A percentile compares a stretch with the other conserved stretches of the same genome.
These are phyloP conservation scores for Phasia obesa DNA, from an alignment of 2,888 invertebrate species.

Conservation along the genomic window DNA sequence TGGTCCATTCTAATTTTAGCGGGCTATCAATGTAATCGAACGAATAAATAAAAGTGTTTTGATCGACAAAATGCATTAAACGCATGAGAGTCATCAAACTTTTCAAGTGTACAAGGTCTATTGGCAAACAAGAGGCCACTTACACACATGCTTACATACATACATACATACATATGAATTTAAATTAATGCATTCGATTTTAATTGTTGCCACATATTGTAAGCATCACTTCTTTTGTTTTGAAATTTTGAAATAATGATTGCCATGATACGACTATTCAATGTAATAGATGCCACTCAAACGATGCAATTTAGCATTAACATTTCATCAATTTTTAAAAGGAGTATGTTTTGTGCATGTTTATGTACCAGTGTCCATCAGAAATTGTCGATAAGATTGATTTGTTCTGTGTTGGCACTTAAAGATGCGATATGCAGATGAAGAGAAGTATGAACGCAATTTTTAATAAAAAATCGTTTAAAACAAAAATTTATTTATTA, in stretches of 20 bases:
- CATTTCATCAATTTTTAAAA: slow-evolving; percentile 55
- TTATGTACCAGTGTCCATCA: slow-evolving; percentile 37
- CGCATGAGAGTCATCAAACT: slow-evolving; percentile 43
- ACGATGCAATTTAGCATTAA: slow-evolving; percentile 52
- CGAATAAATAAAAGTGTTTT: slow-evolving; percentile 23
- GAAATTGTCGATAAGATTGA: slow-evolving; percentile 52
- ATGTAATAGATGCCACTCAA: slow-evolving; percentile 46
- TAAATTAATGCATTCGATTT: slow-evolving; percentile 40
- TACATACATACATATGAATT: too few species aligned
- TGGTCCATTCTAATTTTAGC: background rate
- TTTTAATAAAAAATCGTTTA: background rate
- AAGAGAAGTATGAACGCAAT: background rate
- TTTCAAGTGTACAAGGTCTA: slow-evolving; percentile 61
- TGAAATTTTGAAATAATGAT: slow-evolving; percentile 26
- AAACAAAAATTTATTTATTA: too few species aligned
- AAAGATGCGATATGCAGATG: background rate
- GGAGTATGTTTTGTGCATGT: slow-evolving; percentile 34
- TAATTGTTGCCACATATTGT: slow-evolving; percentile 65
- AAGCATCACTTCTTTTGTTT: slow-evolving; percentile 39
- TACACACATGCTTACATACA: too few species aligned
- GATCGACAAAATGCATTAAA: slow-evolving; percentile 47
- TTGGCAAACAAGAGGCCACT: slow-evolving; percentile 32
- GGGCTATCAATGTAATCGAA: background rate
- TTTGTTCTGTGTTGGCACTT: slow-evolving; percentile 47
- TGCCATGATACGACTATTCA: slow-evolving; percentile 34